Evolutionary conservation across 2,113 vertebrate genomes (phyloP).

Genomic region (Chaenocephalus aceratus): DNA sequence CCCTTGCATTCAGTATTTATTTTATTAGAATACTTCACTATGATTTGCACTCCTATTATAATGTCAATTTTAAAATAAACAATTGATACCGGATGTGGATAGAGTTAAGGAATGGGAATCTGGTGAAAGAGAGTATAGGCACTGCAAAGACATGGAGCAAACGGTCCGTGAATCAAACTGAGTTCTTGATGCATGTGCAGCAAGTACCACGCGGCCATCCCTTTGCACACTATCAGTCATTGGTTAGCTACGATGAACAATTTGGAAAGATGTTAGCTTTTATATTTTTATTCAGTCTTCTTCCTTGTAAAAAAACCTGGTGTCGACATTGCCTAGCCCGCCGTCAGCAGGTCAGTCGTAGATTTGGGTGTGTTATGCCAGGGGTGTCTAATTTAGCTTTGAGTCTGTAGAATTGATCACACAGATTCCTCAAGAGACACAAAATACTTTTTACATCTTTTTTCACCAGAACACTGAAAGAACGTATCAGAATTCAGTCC

Average conservation of each 20-base stretch:
- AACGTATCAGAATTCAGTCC: constrained; percentile 22
- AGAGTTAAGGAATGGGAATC: no score
- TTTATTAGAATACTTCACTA: background rate
- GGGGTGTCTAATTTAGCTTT: background rate
- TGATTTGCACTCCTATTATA: background rate
- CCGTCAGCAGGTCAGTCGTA: background rate
- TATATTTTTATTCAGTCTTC: background rate
- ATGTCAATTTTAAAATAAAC: background rate
- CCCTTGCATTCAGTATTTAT: background rate
- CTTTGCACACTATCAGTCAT: no score
- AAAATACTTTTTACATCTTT: no score
- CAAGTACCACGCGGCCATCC: no score
- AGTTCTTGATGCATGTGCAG: no score
- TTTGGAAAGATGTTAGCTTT: background rate
- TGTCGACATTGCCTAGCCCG: background rate
- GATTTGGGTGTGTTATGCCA: background rate
- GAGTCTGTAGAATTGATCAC: background rate
- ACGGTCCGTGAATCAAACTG: no score
- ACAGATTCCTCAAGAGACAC: background rate
- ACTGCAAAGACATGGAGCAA: no score
- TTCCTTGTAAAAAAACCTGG: background rate
- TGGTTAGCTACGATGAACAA: background rate
- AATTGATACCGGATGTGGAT: no score
- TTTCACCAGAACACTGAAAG: constrained; percentile 9
- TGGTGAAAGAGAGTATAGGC: no score